Conservation (phyloP, 2,113 vertebrate species). For the rabbit (Oryctolagus cuniculus) region mOryCun1.1 NC_091453.1:121479501-121480000, state of each 20-base stretch:
- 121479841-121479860: not conserved
- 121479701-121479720: not conserved
- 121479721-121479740: not conserved
- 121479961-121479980: slow-evolving; percentile 4
- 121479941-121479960: not conserved
- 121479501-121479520: not conserved
- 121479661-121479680: not conserved
- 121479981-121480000: slow-evolving; percentile 36
- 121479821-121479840: not conserved
- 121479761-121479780: not conserved
- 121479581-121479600: not conserved
- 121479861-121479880: not conserved
- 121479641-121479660: not conserved
- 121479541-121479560: too few relatives aligned
- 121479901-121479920: not conserved
- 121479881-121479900: not conserved
- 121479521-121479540: not conserved
- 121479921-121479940: slow-evolving; percentile 34
- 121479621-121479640: not conserved
- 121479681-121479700: not conserved
- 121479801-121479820: not conserved
- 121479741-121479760: not conserved
- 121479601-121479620: not conserved
- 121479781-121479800: not conserved
- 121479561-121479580: not conserved